Base-by-base conservation (phyloP, 2,888 invertebrate species). In the Ochropacha duplaris region DNA sequence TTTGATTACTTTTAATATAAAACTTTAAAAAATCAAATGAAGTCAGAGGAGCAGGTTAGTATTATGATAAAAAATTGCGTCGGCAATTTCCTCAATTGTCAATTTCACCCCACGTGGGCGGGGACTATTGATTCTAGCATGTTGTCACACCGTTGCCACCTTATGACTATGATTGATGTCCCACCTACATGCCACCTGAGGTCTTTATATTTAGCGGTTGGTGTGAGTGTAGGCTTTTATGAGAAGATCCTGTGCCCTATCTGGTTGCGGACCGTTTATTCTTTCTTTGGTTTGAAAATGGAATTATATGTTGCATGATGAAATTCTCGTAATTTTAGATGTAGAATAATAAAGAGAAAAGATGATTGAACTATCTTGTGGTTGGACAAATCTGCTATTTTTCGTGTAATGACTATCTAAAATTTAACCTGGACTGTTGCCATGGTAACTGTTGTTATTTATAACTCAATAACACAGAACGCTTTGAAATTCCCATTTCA, bases 141-240 rank as follows among this genome's bases (percentile, higher is more conserved):
- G 62, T 63, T 65, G 63, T 61, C 57, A 66, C 67, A 44, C 44
- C 44, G 44, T 71, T 76, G 80, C 78, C 77, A 76, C 73, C 78
- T 72, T 72, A 44, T 65, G 67, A 66, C 72, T 64, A 78, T 83
- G 83, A 83, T 81, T 76, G 82, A 83, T 83, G 77, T 63, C 44
- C 65, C 65, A 62, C 74, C 75, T 73, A 79, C 70, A 68, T 71
- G 64, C 63, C 74, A 74, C 68, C 76, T 75, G 75, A 61, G 60
- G 51, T 67, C 60, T 63, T 60, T 63, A 44, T 44, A 55, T 58
- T 51, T 54, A 26, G 22, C 11, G 11, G 9, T 50, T 31, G 50
- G 4, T 26, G 22, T 50, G 44, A 44, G 44, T 44, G 19, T 44
- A 44, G 44, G 44, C 44, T 44, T 44, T 44, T 19, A 44, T 19